Conservation (phyloP, 2,113 vertebrate genomes). For the Dipodomys merriami region DNA sequence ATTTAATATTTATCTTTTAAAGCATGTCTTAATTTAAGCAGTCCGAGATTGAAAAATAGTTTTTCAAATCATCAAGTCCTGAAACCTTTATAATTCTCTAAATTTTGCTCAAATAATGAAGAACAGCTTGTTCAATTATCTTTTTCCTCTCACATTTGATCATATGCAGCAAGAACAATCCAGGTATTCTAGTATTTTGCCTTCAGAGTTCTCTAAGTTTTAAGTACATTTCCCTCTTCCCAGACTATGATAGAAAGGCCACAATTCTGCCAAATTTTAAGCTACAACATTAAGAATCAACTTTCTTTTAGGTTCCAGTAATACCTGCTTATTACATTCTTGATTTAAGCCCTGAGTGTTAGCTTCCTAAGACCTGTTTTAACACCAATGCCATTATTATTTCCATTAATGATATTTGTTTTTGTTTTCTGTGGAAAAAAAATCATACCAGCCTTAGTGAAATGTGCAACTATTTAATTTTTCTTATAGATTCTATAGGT, state of each 20-base stretch:
- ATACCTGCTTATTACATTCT: background rate
- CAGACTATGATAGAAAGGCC: background rate
- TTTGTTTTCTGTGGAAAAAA: conserved; percentile 31
- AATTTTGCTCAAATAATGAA: background rate
- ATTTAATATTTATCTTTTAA: conserved; percentile 42
- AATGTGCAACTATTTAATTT: background rate
- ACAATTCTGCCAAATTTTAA: conserved; percentile 10
- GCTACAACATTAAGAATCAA: background rate
- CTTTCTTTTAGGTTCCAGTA: background rate
- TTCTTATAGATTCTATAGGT: background rate
- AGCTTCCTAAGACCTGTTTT: background rate
- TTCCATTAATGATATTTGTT: background rate
- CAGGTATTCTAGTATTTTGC: background rate
- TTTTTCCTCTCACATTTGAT: background rate
- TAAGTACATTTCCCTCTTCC: background rate
- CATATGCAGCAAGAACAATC: background rate
- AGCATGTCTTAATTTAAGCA: conserved; percentile 40
- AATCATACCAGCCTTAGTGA: background rate
- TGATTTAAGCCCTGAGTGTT: background rate
- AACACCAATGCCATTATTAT: background rate
- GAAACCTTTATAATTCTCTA: background rate
- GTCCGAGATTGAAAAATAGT: conserved; percentile 11
- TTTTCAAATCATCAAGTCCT: background rate
- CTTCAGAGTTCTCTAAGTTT: background rate
- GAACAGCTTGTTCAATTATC: background rate